Base-by-base conservation (phyloP, 2,888 invertebrate genomes). In the Diploptera punctata region DNA sequence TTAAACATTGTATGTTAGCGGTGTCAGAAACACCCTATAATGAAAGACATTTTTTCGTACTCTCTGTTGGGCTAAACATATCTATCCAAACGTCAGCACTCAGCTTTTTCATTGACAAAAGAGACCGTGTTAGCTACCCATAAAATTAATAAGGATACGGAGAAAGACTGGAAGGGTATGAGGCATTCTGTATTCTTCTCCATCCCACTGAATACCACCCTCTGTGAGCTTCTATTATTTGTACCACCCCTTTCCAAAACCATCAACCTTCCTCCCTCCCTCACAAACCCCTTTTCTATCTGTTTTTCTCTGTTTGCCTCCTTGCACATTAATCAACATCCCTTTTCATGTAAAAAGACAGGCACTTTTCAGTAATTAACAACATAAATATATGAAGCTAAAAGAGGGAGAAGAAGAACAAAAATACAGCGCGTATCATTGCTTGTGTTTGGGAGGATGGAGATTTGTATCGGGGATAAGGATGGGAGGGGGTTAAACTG, bases 291-390 rank as follows among this genome's bases (percentile, higher is more conserved):
- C 52, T 52, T 52, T 21, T 49, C 49, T 49, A 18, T 49, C 18
- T 49, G 7, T 49, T 21, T 16, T 7, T 52, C 52, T 52, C 24
- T 52, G 52, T 52, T 24, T 29, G 44, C 65, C 52, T 71, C 65
- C 70, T 67, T 71, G 69, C 71, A 67, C 67, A 71, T 71, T 71
- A 71, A 71, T 71, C 71, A 71, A 38, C 61, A 43, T 71, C 38
- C 54, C 71, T 71, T 71, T 71, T 67, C 65, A 71, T 26, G 65
- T 18, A 65, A 49, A 49, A 65, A 65, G 65, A 69, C 38, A 73
- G 73, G 73, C 73, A 73, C 73, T 73, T 73, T 73, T 68, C 68
- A 69, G 65, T 73, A 73, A 73, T 73, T 73, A 73, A 73, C 73
- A 73, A 73, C 73, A 73, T 73, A 73, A 69, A 73, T 69, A 69